Conservation (phyloP, 2,113 vertebrate species). For the Cavia porcellus region DNA sequence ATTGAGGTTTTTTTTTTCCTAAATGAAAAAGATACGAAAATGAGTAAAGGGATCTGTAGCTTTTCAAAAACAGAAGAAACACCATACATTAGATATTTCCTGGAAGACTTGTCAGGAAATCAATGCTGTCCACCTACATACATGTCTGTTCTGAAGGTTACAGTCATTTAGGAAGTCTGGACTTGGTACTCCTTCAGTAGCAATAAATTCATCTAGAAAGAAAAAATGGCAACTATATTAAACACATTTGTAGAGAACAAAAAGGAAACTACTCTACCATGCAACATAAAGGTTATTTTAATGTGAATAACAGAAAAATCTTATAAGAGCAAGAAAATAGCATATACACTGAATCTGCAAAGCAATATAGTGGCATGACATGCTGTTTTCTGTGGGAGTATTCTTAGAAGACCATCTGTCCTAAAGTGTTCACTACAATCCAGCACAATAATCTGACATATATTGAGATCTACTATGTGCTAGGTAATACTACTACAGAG, state of each 20-base stretch:
- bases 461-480: neutral
- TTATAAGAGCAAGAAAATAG: neutral
- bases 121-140: constrained; percentile 81
- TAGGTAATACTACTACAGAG: neutral
- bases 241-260: neutral
- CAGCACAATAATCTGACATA: neutral
- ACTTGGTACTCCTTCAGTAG: neutral
- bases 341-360: neutral
- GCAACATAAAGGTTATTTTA: neutral
- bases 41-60: constrained; percentile 1
- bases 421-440: neutral
- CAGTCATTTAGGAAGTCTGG: neutral
- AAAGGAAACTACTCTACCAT: neutral
- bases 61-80: constrained; percentile 10
- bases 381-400: neutral
- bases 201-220: neutral
- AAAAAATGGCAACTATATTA: constrained; percentile 10
- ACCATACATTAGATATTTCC: neutral
- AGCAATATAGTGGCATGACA: constrained; percentile 2
- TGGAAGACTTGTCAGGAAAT: neutral
- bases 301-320: neutral
- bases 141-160: constrained; percentile 88
- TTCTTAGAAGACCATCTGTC: neutral
- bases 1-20: neutral
- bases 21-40: constrained; percentile 6